Base-by-base conservation (phyloP, 2,113 vertebrate genomes). In the Pterophyllum scalare region DNA sequence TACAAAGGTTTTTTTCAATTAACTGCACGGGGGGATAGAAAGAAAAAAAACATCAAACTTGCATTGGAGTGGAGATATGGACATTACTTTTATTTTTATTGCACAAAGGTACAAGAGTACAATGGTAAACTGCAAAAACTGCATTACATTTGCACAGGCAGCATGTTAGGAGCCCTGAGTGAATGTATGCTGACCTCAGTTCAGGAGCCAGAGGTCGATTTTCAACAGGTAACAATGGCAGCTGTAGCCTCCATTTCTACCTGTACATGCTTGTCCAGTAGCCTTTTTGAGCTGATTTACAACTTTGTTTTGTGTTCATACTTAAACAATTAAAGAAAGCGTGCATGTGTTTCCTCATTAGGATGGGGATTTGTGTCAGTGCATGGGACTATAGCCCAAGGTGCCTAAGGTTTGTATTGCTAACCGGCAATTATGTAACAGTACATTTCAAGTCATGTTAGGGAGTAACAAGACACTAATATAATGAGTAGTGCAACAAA, bases 171-270 rank as follows among this genome's bases (percentile, higher is more conserved):
- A 26, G 26, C 8, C 46, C 35, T 43, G 62, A 17, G 35, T 2
- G 1, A 65, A 43, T 46, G 0, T 46, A 7, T 19, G 40, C 40
- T 1, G 8, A 67, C 22, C 40, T 35, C 35, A 64, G n/a, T 40
- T 13, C 3, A 46, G 40, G 38, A 67, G 40, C 26, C 40, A 10
- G 17, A 67, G 64, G 38, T 2, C 0, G 1, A 67, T 26, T 22
- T 67, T 67, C 64, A 46, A 19, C 64, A 67, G 19, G 2, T 19
- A 67, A 26, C 19, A 67, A 67, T 19, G 64, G 64, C 40, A 46
- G 0, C 22, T 0, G 2, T 49, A 49, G 38, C 64, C 38, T 26
- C 38, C 38, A 19, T 67, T 67, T 67, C 62, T 67, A 67, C 62
- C 40, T 49, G 15, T 24, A 49, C 15, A 19, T 46, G 15, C 49